Conservation (phyloP, 2,113 vertebrate species). For the Ammodytes marinus region DNA sequence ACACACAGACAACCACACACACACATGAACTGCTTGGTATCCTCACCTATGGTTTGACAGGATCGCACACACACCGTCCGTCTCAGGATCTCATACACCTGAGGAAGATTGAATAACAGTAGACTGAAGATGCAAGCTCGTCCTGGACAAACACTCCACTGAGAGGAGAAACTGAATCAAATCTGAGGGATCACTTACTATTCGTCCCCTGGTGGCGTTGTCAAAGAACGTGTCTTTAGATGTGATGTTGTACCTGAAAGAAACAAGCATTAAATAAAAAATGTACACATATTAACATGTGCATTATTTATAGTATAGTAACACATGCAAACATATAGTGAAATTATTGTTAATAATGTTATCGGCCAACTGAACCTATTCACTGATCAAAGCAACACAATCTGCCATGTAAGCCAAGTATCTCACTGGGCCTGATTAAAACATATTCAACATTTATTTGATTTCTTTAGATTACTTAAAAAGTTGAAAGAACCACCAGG, state of each 20-base stretch:
- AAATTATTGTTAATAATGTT: no score
- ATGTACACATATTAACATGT: neutral
- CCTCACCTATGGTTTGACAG: conserved; percentile 94
- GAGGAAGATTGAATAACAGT: conserved; percentile 13
- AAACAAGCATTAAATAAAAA: conserved; percentile 3
- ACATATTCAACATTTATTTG: no score
- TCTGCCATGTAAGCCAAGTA: neutral
- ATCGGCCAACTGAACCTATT: neutral
- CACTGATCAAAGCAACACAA: neutral
- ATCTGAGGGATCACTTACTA: conserved; percentile 87
- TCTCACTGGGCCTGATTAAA: neutral
- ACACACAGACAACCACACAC: conserved; percentile 6
- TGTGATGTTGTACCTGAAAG: conserved; percentile 92
- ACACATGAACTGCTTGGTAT: neutral
- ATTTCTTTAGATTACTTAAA: no score
- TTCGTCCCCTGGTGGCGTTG: conserved; percentile 93
- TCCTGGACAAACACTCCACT: neutral
- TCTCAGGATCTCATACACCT: conserved; percentile 97
- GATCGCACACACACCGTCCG: conserved; percentile 90
- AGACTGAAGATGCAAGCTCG: neutral
- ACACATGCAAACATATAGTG: neutral
- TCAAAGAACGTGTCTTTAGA: conserved; percentile 98
- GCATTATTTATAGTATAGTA: neutral
- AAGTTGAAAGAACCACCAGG: no score
- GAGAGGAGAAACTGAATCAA: neutral